Conservation (phyloP, 2,888 invertebrate species). For the Agriopis marginaria region DNA sequence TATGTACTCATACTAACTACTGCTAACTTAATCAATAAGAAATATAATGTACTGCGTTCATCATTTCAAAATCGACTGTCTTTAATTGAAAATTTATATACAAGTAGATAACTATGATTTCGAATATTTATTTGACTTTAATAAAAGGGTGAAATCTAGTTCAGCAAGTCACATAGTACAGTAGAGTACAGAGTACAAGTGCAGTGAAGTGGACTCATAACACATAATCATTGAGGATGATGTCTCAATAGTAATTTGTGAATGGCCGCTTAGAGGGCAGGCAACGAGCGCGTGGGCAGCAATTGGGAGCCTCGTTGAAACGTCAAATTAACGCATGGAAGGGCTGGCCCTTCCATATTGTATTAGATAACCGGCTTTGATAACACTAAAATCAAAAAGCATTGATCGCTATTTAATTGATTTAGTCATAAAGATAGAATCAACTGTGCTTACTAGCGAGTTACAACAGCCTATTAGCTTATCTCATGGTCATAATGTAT, state of each 20-base stretch:
- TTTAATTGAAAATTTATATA: not conserved
- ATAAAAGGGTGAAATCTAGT: not conserved
- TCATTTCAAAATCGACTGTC: no score
- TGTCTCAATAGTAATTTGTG: conserved; percentile 79
- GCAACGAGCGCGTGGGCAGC: conserved; percentile 73
- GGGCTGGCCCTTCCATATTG: conserved; percentile 56
- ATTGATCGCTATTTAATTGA: not conserved
- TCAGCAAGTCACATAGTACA: not conserved
- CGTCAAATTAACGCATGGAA: conserved; percentile 71
- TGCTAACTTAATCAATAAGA: no score
- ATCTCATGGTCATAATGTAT: not conserved
- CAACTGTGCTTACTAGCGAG: not conserved
- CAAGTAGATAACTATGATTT: not conserved
- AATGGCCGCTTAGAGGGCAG: conserved; percentile 71
- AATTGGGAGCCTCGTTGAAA: conserved; percentile 78
- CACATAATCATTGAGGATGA: conserved; percentile 70
- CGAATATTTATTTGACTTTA: not conserved
- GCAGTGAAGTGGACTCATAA: conserved; percentile 53
- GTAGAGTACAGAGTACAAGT: conserved; percentile 40
- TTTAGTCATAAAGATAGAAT: not conserved
- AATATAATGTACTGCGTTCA: no score
- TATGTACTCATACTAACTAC: not conserved
- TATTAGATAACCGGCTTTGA: not conserved
- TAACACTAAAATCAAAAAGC: not conserved
- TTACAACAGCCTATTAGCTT: not conserved